Percentiles rank a stretch among this genome's conserved stretches.
phyloP scores from a whole-genome alignment of 2,113 vertebrate genomes.

The Albula goreensis region DNA sequence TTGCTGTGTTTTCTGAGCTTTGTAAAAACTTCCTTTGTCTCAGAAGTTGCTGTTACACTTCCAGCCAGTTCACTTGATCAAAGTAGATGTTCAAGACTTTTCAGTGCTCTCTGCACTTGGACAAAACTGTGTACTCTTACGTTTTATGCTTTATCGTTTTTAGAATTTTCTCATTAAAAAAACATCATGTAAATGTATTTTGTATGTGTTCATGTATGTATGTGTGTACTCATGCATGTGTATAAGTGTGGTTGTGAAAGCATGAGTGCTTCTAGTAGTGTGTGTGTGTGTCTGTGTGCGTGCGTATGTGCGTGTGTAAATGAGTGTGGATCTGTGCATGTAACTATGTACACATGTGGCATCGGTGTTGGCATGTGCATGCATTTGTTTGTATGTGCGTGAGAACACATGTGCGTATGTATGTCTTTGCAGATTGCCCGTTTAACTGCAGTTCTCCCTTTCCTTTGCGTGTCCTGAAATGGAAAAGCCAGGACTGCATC shows the following conservation, averaged over 20 bases:
- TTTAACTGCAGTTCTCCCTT: background rate
- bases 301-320: background rate
- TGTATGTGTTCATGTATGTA: slow-evolving; percentile 15
- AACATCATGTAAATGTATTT: too few relatives aligned
- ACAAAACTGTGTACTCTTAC: background rate
- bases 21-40: background rate
- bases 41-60: background rate
- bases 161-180: background rate
- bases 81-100: background rate
- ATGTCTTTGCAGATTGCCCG: slow-evolving; percentile 15
- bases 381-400: slow-evolving; percentile 1
- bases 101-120: background rate
- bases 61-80: background rate
- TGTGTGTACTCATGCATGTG: background rate
- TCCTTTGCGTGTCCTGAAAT: background rate
- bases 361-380: background rate
- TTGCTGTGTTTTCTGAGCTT: background rate
- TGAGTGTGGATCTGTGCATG: background rate
- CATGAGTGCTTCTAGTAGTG: too few relatives aligned
- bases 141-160: background rate
- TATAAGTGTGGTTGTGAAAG: slow-evolving; percentile 8
- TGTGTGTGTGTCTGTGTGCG: background rate
- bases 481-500: background rate
- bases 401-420: slow-evolving; percentile 13
- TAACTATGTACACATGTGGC: background rate